Percentiles rank a stretch among this genome's conserved stretches.
Conservation (phyloP, 1,140 invertebrate species). For the Anastrepha ludens region DNA sequence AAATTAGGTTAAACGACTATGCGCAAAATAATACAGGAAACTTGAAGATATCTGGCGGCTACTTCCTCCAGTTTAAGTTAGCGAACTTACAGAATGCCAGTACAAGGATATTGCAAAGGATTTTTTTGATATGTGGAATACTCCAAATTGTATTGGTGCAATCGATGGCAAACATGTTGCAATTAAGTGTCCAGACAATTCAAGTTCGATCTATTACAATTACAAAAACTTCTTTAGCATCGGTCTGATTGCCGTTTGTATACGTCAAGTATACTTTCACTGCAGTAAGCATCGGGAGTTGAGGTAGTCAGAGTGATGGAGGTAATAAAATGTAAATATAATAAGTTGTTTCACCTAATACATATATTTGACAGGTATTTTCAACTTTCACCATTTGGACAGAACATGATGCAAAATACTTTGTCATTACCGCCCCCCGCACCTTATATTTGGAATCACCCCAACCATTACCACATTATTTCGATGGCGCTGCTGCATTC, state of each 20-base stretch:
- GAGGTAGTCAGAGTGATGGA: neutral
- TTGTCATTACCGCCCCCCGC: no score
- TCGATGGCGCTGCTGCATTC: no score
- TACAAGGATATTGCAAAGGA: conserved; percentile 60
- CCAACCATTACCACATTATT: no score
- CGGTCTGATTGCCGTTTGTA: conserved; percentile 65
- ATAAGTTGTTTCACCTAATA: no score
- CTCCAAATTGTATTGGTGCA: conserved; percentile 74
- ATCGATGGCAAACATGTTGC: conserved; percentile 74
- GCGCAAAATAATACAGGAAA: conserved; percentile 28
- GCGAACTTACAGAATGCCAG: conserved; percentile 44
- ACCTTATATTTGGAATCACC: no score
- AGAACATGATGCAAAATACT: no score
- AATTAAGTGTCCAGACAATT: conserved; percentile 64
- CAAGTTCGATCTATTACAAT: conserved; percentile 70
- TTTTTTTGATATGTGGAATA: conserved; percentile 68
- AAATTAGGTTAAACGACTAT: conserved; percentile 21
- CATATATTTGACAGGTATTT: no score
- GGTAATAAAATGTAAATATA: no score
- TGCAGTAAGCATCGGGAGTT: neutral
- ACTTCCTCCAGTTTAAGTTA: conserved; percentile 5
- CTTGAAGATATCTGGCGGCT: conserved; percentile 9
- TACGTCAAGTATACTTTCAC: no score
- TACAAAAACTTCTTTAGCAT: conserved; percentile 60
- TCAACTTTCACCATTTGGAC: no score